Base-by-base conservation (phyloP, 2,113 vertebrate species). In the Chascanopsetta lugubris region DNA sequence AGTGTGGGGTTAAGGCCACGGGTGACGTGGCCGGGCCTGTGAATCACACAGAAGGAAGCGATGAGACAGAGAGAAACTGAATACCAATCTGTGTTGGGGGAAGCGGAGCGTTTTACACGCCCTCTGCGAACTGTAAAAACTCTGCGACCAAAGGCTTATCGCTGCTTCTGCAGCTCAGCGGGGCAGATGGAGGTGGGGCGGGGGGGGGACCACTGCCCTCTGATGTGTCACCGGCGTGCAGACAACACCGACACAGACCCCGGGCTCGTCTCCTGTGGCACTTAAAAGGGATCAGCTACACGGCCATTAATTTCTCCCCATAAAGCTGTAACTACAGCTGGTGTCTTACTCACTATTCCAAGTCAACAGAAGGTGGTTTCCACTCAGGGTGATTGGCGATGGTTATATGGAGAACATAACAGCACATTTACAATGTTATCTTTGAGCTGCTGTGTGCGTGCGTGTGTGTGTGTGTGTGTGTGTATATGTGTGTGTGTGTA, bases 41-140 rank as follows among this genome's bases (percentile, higher is more conserved):
- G 87, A 88, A 88, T 91, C 77, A 81, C 58, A 69, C 17, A 27
- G 42, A 71, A 74, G 68, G 66, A 55, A 78, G 71, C 59, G 54
- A 48, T 26, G 61, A 75, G 69, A 71, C 54, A 76, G 55, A 66
- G 58, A 62, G 63, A 74, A 68, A 69, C 61, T 46, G 65, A 76
- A 75, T 58, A 60, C 59, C 69, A 64, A 32, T 77, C 56, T 77
- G 60, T 27, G 21, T 25, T 9, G 61, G 73, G 72, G 78, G 48
- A 79, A 80, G 69, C 70, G 56, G 10, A 70, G 72, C 56, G 30
- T 78, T 87, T 86, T 73, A 82, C 72, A 61, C 49, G 18, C 34
- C 80, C 72, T 74, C 63, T 77, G 83, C 49, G 61, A 29, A 21
- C 47, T 49, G 56, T 82, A 76, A 80, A n/a, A 83, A 81, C 53